These are phyloP conservation scores for Drosophila suboccidentalis DNA, from an alignment of 2,888 invertebrate genomes.

Conservation along the genomic window DNA sequence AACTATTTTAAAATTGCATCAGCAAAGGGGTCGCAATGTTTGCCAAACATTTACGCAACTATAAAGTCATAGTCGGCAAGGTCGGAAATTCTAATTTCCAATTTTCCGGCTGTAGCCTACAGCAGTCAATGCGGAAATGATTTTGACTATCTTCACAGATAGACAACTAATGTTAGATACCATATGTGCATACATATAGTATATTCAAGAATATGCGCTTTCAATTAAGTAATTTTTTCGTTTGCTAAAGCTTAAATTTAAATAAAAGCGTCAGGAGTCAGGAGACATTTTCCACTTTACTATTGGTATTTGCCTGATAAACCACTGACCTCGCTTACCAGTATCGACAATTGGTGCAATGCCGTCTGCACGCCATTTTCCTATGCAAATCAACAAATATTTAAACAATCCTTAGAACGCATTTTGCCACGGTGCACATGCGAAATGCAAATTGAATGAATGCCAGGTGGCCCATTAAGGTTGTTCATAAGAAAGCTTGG, in stretches of 20 bases:
- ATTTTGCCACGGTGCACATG: slow-evolving; percentile 37
- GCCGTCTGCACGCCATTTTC: slow-evolving; percentile 23
- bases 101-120: no score
- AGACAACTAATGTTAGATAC: no score
- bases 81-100: no score
- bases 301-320: neutral
- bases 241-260: no score
- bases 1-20: slow-evolving; percentile 66
- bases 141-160: no score
- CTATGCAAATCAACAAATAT: slow-evolving; percentile 57
- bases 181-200: no score
- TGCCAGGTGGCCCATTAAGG: slow-evolving; percentile 9
- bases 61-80: neutral
- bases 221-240: no score
- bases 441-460: slow-evolving; percentile 64
- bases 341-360: slow-evolving; percentile 8
- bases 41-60: neutral
- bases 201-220: no score
- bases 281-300: no score
- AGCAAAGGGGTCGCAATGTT: slow-evolving; percentile 38
- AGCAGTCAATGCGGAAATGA: no score
- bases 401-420: slow-evolving; percentile 57
- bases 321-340: neutral
- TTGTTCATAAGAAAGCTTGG: neutral
- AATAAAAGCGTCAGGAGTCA: no score